Evolutionary conservation across 2,888 invertebrate species (phyloP), one percentile per base, ranked within the genome.

Genomic region (Drosophila stalkeri): DNA sequence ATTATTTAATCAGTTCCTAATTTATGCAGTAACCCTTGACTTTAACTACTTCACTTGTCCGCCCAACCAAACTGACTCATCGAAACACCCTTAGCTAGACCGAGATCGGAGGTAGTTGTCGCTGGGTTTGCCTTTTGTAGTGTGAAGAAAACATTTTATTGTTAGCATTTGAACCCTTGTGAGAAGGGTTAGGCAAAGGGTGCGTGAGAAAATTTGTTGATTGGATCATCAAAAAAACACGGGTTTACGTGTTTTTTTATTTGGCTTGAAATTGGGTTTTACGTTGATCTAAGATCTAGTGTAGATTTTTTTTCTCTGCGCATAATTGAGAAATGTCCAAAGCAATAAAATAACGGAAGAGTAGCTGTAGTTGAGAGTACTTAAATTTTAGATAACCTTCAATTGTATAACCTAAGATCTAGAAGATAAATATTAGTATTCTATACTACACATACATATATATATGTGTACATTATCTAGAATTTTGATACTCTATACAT

Each of bases 141-240:
- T 64, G 65, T 41, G 35, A 67, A 35, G 55, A 55, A 46, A 33
- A 41, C 39, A 33, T 39, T 52, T 23, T 14, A 49, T 51, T 41
- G 55, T 64, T 18, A 20, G 31, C 41, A 66, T 16, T 31, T 59
- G 52, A 68, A 60, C 51, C 74, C 79, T 57, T 39, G 39, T 41
- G 16, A 35, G 16, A 35, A 51, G 51, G 51, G 51, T 51, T 35
- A 51, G 18, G 1, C 8, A 1, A 31, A n/a, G 64, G 59, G 56
- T 57, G 61, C 56, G 61, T 44, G 27, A 43, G 69, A 70, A 49
- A 64, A 73, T 57, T 35, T 44, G 67, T 35, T 43, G 44, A 78
- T 44, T 33, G 59, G 18, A 41, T 41, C 52, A 72, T 41, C 11
- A 23, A n/a, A 3, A 31, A 54, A 47, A 75, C 57, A 52, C 7